A percentile compares a stretch with the other conserved stretches of the same genome.
Evolutionary conservation across 2,888 invertebrate species (phyloP).

Genomic region (Deilephila porcellus): DNA sequence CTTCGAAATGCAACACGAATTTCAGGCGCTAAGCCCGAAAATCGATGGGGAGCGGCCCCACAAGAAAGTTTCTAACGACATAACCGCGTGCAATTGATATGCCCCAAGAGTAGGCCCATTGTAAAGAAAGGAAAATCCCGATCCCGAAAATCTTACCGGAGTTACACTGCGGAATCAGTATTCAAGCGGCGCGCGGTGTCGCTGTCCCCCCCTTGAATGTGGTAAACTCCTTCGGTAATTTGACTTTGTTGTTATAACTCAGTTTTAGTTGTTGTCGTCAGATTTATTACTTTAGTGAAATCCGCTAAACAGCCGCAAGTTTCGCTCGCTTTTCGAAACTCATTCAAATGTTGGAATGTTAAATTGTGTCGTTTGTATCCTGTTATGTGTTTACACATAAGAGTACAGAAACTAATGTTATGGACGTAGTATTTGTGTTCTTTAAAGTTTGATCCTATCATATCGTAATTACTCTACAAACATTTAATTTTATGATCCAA

Average conservation of each 20-base stretch:
- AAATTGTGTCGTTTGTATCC: background rate
- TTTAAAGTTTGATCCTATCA: too few relatives aligned
- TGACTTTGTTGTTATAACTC: constrained; percentile 85
- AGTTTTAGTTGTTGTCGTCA: constrained; percentile 82
- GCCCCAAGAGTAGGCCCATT: constrained; percentile 84
- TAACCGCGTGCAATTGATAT: constrained; percentile 85
- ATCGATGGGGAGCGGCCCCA: constrained; percentile 75
- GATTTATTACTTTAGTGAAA: constrained; percentile 82
- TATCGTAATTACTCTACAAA: too few relatives aligned
- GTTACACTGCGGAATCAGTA: constrained; percentile 80
- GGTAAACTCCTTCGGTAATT: constrained; percentile 84
- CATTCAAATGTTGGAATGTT: too few relatives aligned
- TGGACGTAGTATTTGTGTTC: too few relatives aligned
- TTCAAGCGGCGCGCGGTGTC: constrained; percentile 74
- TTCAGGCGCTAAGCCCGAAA: constrained; percentile 66
- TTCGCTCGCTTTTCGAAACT: constrained; percentile 40
- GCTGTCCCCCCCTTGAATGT: constrained; percentile 64
- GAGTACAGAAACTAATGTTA: background rate
- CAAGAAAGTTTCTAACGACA: constrained; percentile 83
- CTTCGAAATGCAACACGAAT: constrained; percentile 20
- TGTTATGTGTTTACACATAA: background rate
- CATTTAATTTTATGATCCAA: too few relatives aligned
- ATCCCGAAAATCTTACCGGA: constrained; percentile 82
- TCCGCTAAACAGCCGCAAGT: constrained; percentile 62
- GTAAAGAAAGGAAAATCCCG: constrained; percentile 85